Evolutionary conservation across 2,797 vertebrate species (phyloP).

Genomic region (Rhinophrynus dorsalis): DNA sequence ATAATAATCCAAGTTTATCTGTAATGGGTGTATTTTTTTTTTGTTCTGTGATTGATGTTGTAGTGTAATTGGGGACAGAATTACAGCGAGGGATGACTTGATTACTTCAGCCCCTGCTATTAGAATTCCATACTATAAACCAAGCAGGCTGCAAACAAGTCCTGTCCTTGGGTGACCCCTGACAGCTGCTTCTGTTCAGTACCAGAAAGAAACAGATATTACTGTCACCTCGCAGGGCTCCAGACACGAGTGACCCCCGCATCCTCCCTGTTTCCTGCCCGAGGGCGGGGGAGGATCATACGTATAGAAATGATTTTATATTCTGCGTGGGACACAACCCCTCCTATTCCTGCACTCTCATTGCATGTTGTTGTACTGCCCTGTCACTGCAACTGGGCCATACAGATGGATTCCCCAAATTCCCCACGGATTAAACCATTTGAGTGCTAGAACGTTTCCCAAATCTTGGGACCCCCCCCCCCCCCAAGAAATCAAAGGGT

Average conservation of each 20-base stretch:
- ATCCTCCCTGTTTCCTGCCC: background rate
- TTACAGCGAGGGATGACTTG: background rate
- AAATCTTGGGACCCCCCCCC: no score
- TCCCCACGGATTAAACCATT: no score
- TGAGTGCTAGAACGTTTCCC: no score
- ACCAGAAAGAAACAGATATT: background rate
- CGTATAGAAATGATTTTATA: no score
- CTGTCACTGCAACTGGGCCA: no score
- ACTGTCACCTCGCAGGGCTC: background rate
- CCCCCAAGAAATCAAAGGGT: no score
- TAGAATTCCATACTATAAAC: background rate
- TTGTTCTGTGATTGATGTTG: no score
- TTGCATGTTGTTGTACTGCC: background rate
- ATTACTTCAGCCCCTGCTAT: background rate
- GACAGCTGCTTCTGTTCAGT: constrained; percentile 20
- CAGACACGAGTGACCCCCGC: background rate
- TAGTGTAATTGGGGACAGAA: background rate
- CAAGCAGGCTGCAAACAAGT: background rate
- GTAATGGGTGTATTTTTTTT: no score
- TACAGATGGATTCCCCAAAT: no score
- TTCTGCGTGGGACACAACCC: no score
- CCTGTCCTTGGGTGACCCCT: constrained; percentile 19
- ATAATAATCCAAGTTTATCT: no score
- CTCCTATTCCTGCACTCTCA: background rate
- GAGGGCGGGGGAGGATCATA: background rate